These are phyloP conservation scores for Perognathus longimembris DNA, from an alignment of 2,113 vertebrate genomes.

Conservation along the genomic window DNA sequence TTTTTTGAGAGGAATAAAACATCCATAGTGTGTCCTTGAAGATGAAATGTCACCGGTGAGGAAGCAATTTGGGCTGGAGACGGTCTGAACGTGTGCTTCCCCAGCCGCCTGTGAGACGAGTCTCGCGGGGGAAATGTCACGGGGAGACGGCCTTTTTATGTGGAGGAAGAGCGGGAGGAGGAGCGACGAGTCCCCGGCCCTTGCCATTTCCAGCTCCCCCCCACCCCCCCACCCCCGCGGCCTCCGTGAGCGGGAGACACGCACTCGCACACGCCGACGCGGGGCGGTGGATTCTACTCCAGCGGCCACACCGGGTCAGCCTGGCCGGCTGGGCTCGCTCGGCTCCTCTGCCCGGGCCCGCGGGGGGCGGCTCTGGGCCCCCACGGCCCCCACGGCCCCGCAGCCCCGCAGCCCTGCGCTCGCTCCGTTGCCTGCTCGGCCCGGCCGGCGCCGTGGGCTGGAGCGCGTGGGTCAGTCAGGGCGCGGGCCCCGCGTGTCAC, in stretches of 20 bases:
- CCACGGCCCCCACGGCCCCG: too few species aligned
- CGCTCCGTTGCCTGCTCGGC: background rate
- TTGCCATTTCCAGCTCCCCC: slow-evolving; percentile 52
- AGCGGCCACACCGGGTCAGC: too few species aligned
- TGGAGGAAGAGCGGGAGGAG: slow-evolving; percentile 8
- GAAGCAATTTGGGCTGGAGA: slow-evolving; percentile 29
- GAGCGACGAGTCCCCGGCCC: slow-evolving; percentile 41
- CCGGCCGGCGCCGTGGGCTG: too few species aligned
- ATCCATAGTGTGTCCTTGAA: slow-evolving; percentile 45
- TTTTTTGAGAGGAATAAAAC: slow-evolving; percentile 44
- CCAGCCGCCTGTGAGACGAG: slow-evolving; percentile 46
- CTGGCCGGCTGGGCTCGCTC: too few species aligned
- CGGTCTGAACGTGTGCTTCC: background rate
- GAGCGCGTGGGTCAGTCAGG: too few species aligned
- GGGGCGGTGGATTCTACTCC: too few species aligned
- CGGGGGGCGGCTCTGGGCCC: too few species aligned
- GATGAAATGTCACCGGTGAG: slow-evolving; percentile 34
- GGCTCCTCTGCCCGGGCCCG: too few species aligned
- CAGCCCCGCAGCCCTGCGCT: too few species aligned
- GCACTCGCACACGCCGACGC: background rate
- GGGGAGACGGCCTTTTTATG: slow-evolving; percentile 45
- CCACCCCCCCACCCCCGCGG: background rate
- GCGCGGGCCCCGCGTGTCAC: too few species aligned
- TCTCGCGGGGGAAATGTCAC: slow-evolving; percentile 60
- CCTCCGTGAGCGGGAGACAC: background rate